phyloP scores from a whole-genome alignment of 2,113 vertebrate species.

The Piaya cayana region DNA sequence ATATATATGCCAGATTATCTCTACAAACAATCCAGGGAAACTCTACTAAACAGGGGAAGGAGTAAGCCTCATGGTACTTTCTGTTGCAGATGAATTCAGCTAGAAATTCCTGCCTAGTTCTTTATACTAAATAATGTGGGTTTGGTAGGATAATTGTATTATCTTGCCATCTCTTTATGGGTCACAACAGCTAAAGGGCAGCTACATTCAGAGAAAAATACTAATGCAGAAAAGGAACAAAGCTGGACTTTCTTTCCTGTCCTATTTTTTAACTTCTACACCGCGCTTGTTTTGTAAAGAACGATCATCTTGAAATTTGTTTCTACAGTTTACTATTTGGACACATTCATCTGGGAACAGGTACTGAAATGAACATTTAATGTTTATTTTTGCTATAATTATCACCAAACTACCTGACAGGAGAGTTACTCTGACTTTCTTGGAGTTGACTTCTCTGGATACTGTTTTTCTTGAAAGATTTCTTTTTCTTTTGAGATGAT shows the following conservation, averaged over 20 bases:
- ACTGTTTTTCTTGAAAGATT: neutral
- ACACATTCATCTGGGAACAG: neutral
- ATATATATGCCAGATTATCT: neutral
- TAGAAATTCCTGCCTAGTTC: neutral
- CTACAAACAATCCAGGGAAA: neutral
- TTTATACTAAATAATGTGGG: neutral
- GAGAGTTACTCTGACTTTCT: neutral
- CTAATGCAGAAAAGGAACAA: neutral
- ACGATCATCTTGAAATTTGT: neutral
- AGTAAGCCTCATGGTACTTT: neutral
- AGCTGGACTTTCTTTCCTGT: neutral
- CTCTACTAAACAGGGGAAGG: neutral
- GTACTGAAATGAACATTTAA: neutral
- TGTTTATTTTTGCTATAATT: neutral
- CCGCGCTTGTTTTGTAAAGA: neutral
- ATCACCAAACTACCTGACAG: neutral
- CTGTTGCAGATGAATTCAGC: neutral
- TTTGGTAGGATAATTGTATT: neutral
- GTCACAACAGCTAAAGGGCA: neutral
- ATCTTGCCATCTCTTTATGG: neutral
- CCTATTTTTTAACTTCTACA: neutral
- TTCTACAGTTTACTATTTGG: neutral
- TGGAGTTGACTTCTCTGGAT: neutral
- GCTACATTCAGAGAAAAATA: neutral
- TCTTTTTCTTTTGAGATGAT: neutral